Evolutionary conservation across 2,888 invertebrate genomes (phyloP).

Genomic region (Drosophila hamatofila): DNA sequence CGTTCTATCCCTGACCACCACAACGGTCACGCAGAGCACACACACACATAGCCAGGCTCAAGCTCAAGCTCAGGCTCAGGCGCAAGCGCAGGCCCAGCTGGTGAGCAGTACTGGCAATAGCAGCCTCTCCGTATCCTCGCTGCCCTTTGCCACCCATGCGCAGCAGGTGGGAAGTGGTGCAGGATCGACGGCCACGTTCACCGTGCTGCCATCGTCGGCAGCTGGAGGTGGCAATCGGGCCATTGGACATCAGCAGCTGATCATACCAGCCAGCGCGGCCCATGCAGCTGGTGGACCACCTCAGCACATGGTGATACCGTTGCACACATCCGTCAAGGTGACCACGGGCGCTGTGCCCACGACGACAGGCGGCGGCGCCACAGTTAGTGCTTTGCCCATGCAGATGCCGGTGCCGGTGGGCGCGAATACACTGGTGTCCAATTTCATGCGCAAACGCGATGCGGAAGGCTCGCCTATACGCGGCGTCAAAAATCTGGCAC

Average conservation of each 20-base stretch:
- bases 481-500: constrained; percentile 88
- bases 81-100: constrained; percentile 51
- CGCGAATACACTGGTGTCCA: constrained; percentile 82
- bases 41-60: constrained; percentile 52
- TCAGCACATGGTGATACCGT: constrained; percentile 83
- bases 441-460: constrained; percentile 94
- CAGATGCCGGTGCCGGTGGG: constrained; percentile 42
- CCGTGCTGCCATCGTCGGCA: constrained; percentile 82
- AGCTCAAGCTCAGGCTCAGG: constrained; percentile 46
- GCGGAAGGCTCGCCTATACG: constrained; percentile 89
- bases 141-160: constrained; percentile 79
- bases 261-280: constrained; percentile 61
- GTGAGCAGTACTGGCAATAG: constrained; percentile 62
- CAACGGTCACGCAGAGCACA: constrained; percentile 83
- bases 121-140: constrained; percentile 78
- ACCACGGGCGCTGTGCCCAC: constrained; percentile 73
- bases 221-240: constrained; percentile 64
- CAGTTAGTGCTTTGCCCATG: constrained; percentile 60
- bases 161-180: constrained; percentile 39
- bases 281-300: constrained; percentile 52
- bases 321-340: constrained; percentile 83
- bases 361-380: constrained; percentile 59
- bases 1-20: constrained; percentile 84
- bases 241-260: constrained; percentile 81
- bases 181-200: constrained; percentile 83